Evolutionary conservation across 2,888 invertebrate genomes (phyloP).

Genomic region (Archips crataeganus): DNA sequence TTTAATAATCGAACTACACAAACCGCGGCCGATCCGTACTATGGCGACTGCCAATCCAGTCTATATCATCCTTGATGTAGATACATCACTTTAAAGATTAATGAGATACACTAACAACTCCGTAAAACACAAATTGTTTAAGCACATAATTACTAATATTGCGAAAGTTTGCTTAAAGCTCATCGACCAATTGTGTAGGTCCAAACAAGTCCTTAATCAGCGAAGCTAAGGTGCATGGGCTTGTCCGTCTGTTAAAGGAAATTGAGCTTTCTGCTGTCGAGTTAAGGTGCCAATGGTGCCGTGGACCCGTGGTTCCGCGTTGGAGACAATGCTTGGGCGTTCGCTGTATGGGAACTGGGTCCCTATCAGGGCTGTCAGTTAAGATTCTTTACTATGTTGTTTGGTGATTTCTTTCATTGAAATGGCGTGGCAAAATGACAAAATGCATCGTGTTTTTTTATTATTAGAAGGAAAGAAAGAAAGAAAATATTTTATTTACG

Average conservation of each 20-base stretch:
- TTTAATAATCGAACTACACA: too few relatives aligned
- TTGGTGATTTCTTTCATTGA: too few relatives aligned
- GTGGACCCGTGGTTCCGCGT: slow-evolving; percentile 18
- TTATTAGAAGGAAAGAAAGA: too few relatives aligned
- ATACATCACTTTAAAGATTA: neutral
- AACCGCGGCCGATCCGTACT: too few relatives aligned
- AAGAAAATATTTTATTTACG: too few relatives aligned
- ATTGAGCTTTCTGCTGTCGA: neutral
- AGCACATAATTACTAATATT: slow-evolving; percentile 28
- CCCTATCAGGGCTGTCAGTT: slow-evolving; percentile 29
- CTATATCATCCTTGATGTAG: too few relatives aligned
- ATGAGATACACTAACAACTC: neutral
- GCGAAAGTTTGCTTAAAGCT: slow-evolving; percentile 13
- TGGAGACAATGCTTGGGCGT: slow-evolving; percentile 29
- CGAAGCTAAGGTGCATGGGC: neutral
- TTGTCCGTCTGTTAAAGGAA: neutral
- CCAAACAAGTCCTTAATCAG: neutral
- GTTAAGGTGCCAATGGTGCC: slow-evolving; percentile 11
- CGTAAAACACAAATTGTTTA: slow-evolving; percentile 17
- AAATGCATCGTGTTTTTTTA: too few relatives aligned
- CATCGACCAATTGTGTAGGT: neutral
- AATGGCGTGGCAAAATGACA: too few relatives aligned
- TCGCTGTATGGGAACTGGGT: slow-evolving; percentile 38
- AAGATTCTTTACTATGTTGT: neutral
- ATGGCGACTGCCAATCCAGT: too few relatives aligned